Evolutionary conservation across 2,888 invertebrate genomes (phyloP), one percentile per base, ranked within the genome.

Genomic region (Ichneumoninae sp.): DNA sequence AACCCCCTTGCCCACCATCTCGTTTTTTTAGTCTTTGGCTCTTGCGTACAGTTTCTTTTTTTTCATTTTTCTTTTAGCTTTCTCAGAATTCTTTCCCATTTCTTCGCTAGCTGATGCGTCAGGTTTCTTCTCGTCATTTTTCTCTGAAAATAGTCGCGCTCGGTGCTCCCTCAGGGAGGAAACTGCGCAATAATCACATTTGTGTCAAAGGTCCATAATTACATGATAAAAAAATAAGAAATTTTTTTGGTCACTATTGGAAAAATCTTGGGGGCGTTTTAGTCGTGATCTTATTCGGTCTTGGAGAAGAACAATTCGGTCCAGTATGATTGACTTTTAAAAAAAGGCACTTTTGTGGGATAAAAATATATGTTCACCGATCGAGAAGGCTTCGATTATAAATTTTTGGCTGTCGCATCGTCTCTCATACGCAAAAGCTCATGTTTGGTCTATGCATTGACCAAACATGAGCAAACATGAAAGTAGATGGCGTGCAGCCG

Each of bases 21-120:
- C 69, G 57, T 70, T 57, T 60, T 57, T 57, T 80, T 66, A 19
- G 30, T 77, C 76, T 83, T 77, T 57, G 76, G 44, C 81, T 26
- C 66, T 68, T 63, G 44, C 50, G n/a, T 6, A 19, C 10, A 26
- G n/a, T 57, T 73, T 26, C 19, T 16, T 33, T 16, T 30, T 63
- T 60, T 57, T 70, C 26, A 4, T 54, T 65, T 57, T 44, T 57
- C 75, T 60, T 19, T 47, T 30, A 6, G 54, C 70, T 57, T 44
- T 47, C 80, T 60, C 16, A 50, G n/a, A 13, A 36, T 50, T 50
- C 54, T 80, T 30, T 75, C 22, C 68, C 16, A 54, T 60, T 36
- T 7, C n/a, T 44, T 63, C 30, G 33, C 30, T 33, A 33, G 63
- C 30, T 30, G 63, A 63, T 63, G 30, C 63, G 60, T 60, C 60